A percentile compares a stretch with the other conserved stretches of the same genome.
Evolutionary conservation across 37 sponge, comb jelly and placozoan species (phyloP).

Genomic region (Lycopodina hypogea): DNA sequence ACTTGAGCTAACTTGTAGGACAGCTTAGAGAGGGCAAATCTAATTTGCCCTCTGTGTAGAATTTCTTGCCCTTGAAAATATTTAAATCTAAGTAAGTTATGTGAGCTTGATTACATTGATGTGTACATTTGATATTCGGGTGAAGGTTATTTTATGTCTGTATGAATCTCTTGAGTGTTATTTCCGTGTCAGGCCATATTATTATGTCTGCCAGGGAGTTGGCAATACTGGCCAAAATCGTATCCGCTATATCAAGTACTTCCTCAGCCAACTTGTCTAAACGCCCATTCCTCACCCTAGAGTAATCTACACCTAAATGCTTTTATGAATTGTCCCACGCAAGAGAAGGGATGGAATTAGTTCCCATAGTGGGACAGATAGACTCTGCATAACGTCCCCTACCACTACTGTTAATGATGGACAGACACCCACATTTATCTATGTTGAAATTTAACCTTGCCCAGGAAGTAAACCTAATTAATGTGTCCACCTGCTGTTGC

Average conservation of each 20-base stretch:
- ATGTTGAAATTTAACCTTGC: no score
- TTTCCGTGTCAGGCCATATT: no score
- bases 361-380: not conserved
- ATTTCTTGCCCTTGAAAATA: no score
- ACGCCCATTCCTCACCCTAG: no score
- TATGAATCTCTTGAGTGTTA: no score
- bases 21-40: slow-evolving; percentile 27
- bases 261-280: not conserved
- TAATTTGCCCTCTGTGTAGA: no score
- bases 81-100: no score
- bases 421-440: slow-evolving; percentile 18
- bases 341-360: slow-evolving; percentile 17
- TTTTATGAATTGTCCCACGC: slow-evolving; percentile 37
- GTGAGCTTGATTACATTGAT: no score
- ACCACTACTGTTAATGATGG: not conserved
- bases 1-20: slow-evolving; percentile 12
- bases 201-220: slow-evolving; percentile 59
- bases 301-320: not conserved
- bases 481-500: no score
- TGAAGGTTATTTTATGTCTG: no score
- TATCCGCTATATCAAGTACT: not conserved
- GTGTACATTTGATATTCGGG: no score
- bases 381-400: not conserved
- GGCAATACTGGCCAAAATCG: not conserved
- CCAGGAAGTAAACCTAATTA: no score